phyloP scores from a whole-genome alignment of 2,888 invertebrate genomes.

The Drosophila kuntzei region DNA sequence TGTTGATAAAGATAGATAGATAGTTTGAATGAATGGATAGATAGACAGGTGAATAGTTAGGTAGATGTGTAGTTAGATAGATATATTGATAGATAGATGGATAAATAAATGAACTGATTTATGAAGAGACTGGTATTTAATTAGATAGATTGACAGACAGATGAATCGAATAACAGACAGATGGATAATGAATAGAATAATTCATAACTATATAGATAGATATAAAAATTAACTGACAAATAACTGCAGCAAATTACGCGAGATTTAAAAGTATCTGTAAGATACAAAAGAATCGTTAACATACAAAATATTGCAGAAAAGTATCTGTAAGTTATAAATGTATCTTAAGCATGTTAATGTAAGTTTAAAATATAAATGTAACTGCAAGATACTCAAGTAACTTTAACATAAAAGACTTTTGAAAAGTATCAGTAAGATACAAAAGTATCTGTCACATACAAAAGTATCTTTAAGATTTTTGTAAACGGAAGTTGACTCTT shows the following conservation, averaged over 20 bases:
- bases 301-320: not conserved
- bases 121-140: too few relatives aligned
- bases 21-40: not conserved
- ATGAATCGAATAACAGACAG: not conserved
- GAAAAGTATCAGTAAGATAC: not conserved
- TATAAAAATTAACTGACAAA: not conserved
- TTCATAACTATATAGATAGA: not conserved
- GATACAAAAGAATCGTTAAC: not conserved
- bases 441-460: not conserved
- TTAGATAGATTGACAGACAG: not conserved
- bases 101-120: too few relatives aligned
- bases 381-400: not conserved
- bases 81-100: not conserved
- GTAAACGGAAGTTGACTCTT: too few relatives aligned
- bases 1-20: constrained; percentile 2
- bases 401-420: not conserved
- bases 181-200: not conserved
- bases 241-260: not conserved
- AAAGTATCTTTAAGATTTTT: too few relatives aligned
- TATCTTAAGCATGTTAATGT: not conserved
- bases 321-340: not conserved
- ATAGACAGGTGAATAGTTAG: not conserved
- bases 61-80: not conserved
- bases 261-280: not conserved
- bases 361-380: not conserved